phyloP scores from a whole-genome alignment of 2,797 vertebrate genomes.

The Scolopax rusticola region DNA sequence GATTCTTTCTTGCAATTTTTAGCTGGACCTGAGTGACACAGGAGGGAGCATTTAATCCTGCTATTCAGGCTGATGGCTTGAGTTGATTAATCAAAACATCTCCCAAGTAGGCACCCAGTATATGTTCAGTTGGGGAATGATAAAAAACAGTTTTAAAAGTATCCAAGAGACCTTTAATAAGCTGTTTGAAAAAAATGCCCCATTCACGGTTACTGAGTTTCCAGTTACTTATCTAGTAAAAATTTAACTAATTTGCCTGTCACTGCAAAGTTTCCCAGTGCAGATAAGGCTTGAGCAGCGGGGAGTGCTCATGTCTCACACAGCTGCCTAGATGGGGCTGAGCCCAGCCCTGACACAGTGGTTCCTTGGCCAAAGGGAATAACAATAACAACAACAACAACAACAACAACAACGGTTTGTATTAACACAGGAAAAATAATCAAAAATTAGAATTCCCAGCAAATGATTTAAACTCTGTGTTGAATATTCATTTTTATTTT shows the following conservation, averaged over 20 bases:
- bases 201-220: background rate
- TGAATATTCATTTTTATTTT: background rate
- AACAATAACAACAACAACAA: too few relatives aligned
- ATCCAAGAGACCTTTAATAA: background rate
- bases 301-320: accelerated
- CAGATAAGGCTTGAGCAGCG: background rate
- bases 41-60: background rate
- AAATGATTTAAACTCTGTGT: background rate
- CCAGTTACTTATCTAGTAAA: background rate
- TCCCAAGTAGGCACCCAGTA: background rate
- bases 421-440: background rate
- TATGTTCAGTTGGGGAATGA: background rate
- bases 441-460: background rate
- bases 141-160: background rate
- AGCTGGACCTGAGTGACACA: background rate
- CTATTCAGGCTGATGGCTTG: background rate
- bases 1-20: background rate
- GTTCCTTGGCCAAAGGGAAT: background rate
- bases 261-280: background rate
- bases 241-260: background rate
- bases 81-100: background rate
- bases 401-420: background rate
- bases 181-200: background rate
- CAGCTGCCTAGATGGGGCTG: background rate
- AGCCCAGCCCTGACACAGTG: accelerated